Evolutionary conservation across 2,888 invertebrate genomes (phyloP), one percentile per base, ranked within the genome.

Genomic region (Micoletzkya japonica): DNA sequence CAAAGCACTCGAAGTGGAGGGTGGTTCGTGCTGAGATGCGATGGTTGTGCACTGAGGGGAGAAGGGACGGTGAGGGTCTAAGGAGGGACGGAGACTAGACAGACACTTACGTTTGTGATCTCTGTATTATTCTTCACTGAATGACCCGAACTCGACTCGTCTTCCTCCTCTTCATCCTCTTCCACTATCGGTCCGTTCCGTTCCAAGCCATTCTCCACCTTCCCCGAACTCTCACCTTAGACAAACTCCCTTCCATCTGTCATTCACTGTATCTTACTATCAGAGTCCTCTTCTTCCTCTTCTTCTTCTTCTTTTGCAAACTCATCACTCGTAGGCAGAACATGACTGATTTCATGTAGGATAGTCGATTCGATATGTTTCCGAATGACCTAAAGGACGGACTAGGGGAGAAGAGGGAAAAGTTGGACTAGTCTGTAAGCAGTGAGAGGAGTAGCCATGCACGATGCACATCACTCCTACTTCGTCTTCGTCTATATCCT

Each of bases 301-400:
- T 83, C 83, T 50, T 83, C 83, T 57, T 81, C 82, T 54, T 85
- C 85, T 68, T 85, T 85, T 14, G 85, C 85, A 70, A 85, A 85
- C 70, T 85, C 85, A 73, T 85, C 85, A 24, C 82, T 82, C 20
- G 85, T 85, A n/a, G 85, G 85, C 54, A 85, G 74, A 32, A 85
- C 85, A 70, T 84, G 85, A 72, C 82, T 83, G 70, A 85, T 85
- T 73, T 85, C 85, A 74, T 85, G 85, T 66, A 85, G 78, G 68
- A 85, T 85, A 34, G 85, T 85, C 26, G 85, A 85, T 63, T 85
- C 85, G 69, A 85, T 85, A 74, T 85, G 85, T 70, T 84, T 84
- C 34, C 85, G 76, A 67, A 85, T 85, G 28, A 85, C 85, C 84
- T 85, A 72, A 69, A 83, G 76, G 7, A n/a, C n/a, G n/a, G n/a